A percentile compares a stretch with the other conserved stretches of the same genome.
phyloP scores from a whole-genome alignment of 2,797 vertebrate genomes.

The Epinephelus coioides region DNA sequence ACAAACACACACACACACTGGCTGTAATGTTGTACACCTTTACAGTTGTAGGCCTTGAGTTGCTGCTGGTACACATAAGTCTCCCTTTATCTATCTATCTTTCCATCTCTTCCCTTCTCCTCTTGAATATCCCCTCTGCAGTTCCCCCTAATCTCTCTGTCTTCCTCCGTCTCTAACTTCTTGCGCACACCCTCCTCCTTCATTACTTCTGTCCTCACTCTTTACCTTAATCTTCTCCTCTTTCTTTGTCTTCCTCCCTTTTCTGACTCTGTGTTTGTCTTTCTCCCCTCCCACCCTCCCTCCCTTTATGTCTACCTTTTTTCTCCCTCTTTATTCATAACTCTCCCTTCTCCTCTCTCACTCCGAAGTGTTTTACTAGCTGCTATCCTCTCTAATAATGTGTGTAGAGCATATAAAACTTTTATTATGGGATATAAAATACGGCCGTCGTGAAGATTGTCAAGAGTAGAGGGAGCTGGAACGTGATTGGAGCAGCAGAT shows the following conservation, averaged over 20 bases:
- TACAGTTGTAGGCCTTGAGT: conserved; percentile 20
- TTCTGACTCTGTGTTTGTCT: conserved; percentile 41
- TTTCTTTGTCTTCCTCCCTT: conserved; percentile 24
- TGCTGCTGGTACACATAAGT: conserved; percentile 34
- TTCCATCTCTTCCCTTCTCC: conserved; percentile 22
- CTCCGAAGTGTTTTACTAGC: conserved; percentile 84
- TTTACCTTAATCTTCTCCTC: conserved; percentile 36
- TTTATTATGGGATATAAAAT: conserved; percentile 85
- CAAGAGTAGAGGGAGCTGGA: conserved; percentile 60
- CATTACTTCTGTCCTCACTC: conserved; percentile 46
- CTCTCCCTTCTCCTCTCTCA: conserved; percentile 67
- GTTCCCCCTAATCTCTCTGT: conserved; percentile 23
- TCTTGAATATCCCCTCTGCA: conserved; percentile 8
- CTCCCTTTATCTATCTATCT: conserved; percentile 21
- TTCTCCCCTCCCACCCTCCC: not conserved
- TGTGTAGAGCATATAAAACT: conserved; percentile 86
- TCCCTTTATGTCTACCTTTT: conserved; percentile 29
- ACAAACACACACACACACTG: not conserved
- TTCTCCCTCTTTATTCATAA: conserved; percentile 71
- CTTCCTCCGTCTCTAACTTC: conserved; percentile 43
- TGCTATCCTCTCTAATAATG: conserved; percentile 86
- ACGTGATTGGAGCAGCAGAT: conserved; percentile 78
- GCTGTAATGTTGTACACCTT: conserved; percentile 29
- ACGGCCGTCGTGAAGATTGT: conserved; percentile 79
- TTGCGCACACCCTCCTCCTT: conserved; percentile 24